Base-by-base conservation (phyloP, 1,140 invertebrate genomes). In the Brachionus calyciflorus region DNA sequence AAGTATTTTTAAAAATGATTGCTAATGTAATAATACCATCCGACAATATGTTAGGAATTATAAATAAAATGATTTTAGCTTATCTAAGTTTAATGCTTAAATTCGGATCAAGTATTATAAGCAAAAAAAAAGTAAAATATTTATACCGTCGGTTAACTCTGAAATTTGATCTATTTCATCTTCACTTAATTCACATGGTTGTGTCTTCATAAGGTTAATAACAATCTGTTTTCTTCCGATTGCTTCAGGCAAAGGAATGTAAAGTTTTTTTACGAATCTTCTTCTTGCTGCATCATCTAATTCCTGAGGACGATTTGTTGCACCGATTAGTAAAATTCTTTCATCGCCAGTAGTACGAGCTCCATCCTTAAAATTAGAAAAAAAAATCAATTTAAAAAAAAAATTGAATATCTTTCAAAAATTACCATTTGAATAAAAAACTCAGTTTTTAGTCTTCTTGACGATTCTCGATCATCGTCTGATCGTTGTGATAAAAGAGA, bases 391-490 rank as follows among this genome's bases (percentile, higher is more conserved):
- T 21, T 30, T 33, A 14, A 10, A 28, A 0, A 1, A 19, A n/a
- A n/a, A 30, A 37, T 24, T 51, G 10, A 37, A 33, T 9, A 51
- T 17, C 12, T 51, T 19, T 55, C 3, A 86, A 94, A 37, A 9
- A 37, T 5, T 37, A 40, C 55, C 84, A 98, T 93, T 85, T 98
- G 94, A 1, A 97, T 92, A 6, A 99, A 88, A 85, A 99, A 98
- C 86, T 99, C 95, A 0, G 96, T 99, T 88, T 98, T 99, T n/a
- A 99, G 88, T 78, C 95, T 89, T 12, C 95, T 85, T 21, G 93
- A 94, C 26, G 94, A 93, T 85, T 99, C 96, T 83, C 98, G 94
- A 85, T 99, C 96, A 76, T 90, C 90, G 80, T 93, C 91, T 68
- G 91, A 91, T 26, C 95, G 87, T 85, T 95, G 92, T 40, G 92